Base-by-base conservation (phyloP, 1,140 invertebrate genomes). In the Drosophila sturtevanti region DNA sequence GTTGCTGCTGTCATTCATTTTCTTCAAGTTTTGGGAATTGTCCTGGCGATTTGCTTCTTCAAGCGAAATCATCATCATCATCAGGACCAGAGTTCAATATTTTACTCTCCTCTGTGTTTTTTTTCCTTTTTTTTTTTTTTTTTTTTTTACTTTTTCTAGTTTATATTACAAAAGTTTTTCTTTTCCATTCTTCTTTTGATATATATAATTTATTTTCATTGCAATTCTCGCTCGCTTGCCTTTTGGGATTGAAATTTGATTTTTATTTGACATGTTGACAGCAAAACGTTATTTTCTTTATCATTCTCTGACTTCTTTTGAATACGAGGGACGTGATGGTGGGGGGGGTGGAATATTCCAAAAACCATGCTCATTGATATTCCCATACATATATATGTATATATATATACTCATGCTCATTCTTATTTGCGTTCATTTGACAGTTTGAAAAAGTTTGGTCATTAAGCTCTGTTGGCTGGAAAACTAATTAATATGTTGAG, bases 231-330 rank as follows among this genome's bases (percentile, higher is more conserved):
- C 70, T 82, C 76, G 75, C 74, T 79, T 81, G 81, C 67, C 75
- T 68, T 65, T 48, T 14, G 48, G 75, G 52, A 73, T 89, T 79
- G 84, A 87, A 89, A 87, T 87, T 89, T 87, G 82, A 87, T 87
- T 89, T 87, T 87, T 87, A 87, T 87, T 87, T 87, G 82, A 89
- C 82, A 89, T 87, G 79, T 82, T 89, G 82, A 87, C 82, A 72
- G 73, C 34, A 48, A 48, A 48, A 48, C 16, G 41, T 48, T 48
- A 48, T 48, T 48, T 21, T 48, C 16, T 48, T 10, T 48, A 48
- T 48, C 41, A 48, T 21, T 21, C 41, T 48, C 16, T 5, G 16
- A 48, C 41, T 48, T 18, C 41, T 18, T 11, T 21, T 44, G 41
- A 44, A 18, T 48, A 6, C 27, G 6, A 0, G 6, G 27, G 7